phyloP scores from a whole-genome alignment of 2,113 vertebrate genomes.

The Orthonyx spaldingii region DNA sequence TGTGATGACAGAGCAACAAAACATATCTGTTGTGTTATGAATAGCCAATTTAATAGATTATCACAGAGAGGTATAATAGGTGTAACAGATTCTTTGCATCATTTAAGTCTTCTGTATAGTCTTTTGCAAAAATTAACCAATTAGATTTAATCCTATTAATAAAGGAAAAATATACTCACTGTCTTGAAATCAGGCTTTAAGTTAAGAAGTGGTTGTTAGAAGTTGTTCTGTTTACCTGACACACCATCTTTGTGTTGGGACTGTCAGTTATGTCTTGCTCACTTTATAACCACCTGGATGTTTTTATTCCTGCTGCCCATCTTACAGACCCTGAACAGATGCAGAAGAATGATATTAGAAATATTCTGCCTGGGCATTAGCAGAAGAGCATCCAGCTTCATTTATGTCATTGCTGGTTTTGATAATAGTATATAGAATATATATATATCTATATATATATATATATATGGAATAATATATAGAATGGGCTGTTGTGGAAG shows the following conservation, averaged over 20 bases:
- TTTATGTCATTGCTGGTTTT: not conserved
- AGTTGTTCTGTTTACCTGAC: not conserved
- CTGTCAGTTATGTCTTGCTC: not conserved
- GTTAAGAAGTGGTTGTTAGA: not conserved
- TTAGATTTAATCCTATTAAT: not conserved
- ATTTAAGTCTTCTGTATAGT: not conserved
- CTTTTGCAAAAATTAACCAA: not conserved
- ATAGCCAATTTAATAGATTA: not conserved
- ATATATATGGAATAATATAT: not conserved
- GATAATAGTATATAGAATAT: not conserved
- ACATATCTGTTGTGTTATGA: not conserved
- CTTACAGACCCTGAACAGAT: not conserved
- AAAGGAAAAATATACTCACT: not conserved
- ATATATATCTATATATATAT: no score
- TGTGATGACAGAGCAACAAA: not conserved
- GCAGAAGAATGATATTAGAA: not conserved
- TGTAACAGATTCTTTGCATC: not conserved
- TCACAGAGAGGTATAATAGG: not conserved
- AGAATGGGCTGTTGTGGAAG: not conserved
- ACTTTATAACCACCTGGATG: not conserved
- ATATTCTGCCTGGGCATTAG: not conserved
- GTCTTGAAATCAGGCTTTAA: not conserved
- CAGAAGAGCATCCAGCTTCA: not conserved
- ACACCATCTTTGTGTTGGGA: not conserved
- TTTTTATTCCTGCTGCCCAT: not conserved